A percentile compares a stretch with the other conserved stretches of the same genome.
These are phyloP conservation scores for Leucoma salicis DNA, from an alignment of 2,888 invertebrate genomes.

Conservation along the genomic window DNA sequence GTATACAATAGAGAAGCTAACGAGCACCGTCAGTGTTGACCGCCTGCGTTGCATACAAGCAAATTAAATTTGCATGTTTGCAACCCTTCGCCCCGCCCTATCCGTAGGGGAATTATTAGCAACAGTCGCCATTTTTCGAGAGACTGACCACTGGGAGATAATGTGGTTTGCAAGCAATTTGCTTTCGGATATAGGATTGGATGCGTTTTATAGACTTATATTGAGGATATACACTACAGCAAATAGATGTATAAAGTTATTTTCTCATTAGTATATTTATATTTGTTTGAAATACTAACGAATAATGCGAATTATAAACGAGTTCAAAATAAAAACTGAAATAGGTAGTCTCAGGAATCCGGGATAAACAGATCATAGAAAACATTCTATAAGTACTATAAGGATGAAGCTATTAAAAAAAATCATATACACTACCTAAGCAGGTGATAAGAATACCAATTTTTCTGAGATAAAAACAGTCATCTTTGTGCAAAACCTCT, in stretches of 20 bases:
- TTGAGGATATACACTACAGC: no score
- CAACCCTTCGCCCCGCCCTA: constrained; percentile 57
- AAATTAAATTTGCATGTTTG: constrained; percentile 78
- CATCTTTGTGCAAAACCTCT: constrained; percentile 58
- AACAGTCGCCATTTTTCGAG: constrained; percentile 57
- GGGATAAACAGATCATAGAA: no score
- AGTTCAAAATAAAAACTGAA: no score
- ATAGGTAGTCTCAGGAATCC: no score
- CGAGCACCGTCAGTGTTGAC: constrained; percentile 59
- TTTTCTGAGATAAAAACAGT: constrained; percentile 58
- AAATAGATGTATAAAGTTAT: no score
- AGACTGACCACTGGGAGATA: constrained; percentile 38
- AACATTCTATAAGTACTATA: no score
- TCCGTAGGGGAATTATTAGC: constrained; percentile 43
- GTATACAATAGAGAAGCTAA: constrained; percentile 66
- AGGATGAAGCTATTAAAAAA: constrained; percentile 28
- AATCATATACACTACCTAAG: constrained; percentile 51
- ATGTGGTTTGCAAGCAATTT: constrained; percentile 47
- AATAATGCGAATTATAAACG: no score
- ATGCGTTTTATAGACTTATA: background rate
- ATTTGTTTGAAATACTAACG: no score
- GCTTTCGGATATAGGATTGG: constrained; percentile 37
- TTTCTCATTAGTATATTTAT: no score
- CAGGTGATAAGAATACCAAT: constrained; percentile 51
- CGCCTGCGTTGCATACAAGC: constrained; percentile 61